Evolutionary conservation across 2,888 invertebrate species (phyloP).

Genomic region (Tenodera sinensis): DNA sequence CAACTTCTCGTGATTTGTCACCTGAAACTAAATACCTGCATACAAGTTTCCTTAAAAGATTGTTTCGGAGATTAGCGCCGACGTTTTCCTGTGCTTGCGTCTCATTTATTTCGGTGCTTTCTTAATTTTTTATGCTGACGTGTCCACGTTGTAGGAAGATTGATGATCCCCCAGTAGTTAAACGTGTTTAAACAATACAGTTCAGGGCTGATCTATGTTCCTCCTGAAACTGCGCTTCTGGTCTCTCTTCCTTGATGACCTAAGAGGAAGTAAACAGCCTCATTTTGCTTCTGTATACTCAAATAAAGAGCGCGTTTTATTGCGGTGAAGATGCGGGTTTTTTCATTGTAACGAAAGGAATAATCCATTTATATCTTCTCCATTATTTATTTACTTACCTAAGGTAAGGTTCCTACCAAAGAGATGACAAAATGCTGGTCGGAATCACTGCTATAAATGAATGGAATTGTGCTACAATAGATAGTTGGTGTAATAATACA

Average conservation of each 20-base stretch:
- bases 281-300: neutral
- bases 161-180: neutral
- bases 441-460: too few relatives aligned
- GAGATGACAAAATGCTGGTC: too few relatives aligned
- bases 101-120: neutral
- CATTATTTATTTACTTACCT: too few relatives aligned
- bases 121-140: neutral
- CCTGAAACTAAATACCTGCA: neutral
- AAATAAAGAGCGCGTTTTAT: too few relatives aligned
- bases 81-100: neutral
- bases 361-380: too few relatives aligned
- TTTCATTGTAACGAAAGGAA: too few relatives aligned
- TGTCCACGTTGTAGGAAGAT: neutral
- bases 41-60: neutral
- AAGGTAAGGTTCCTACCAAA: too few relatives aligned
- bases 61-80: neutral
- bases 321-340: too few relatives aligned
- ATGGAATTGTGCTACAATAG: too few relatives aligned
- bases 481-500: too few relatives aligned
- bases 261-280: neutral
- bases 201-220: neutral
- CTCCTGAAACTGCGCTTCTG: neutral
- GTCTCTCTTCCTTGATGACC: neutral
- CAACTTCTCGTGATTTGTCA: neutral
- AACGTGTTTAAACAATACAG: neutral